These are phyloP conservation scores for Leuciscus idus DNA, from an alignment of 2,113 vertebrate species.

Conservation along the genomic window DNA sequence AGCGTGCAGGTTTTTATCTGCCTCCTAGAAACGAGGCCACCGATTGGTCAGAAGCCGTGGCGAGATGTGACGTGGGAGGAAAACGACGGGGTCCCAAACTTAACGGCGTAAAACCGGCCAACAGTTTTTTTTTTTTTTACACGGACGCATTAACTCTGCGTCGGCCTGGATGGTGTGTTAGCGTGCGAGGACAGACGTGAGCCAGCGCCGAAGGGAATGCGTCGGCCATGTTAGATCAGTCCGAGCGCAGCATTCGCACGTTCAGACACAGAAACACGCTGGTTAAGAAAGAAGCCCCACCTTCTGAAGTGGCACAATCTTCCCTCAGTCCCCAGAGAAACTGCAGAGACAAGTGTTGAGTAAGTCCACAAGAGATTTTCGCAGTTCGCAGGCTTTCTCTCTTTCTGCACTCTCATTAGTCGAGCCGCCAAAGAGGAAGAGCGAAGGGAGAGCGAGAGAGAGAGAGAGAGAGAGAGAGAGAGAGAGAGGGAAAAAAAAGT, in stretches of 20 bases:
- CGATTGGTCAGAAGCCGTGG: slow-evolving; percentile 89
- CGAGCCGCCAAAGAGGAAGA: slow-evolving; percentile 26
- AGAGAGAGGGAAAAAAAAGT: slow-evolving; percentile 70
- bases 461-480: slow-evolving; percentile 54
- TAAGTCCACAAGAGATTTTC: slow-evolving; percentile 63
- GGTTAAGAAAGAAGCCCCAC: not conserved
- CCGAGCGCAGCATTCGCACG: slow-evolving; percentile 33
- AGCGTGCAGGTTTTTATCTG: slow-evolving; percentile 70
- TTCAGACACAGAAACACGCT: slow-evolving; percentile 3
- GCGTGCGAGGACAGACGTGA: slow-evolving; percentile 49
- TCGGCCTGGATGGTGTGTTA: not conserved
- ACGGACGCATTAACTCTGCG: not conserved
- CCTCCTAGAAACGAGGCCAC: slow-evolving; percentile 70
- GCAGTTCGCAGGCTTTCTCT: slow-evolving; percentile 65
- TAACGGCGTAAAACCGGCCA: slow-evolving; percentile 68
- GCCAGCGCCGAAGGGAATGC: slow-evolving; percentile 63
- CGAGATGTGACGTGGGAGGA: slow-evolving; percentile 90
- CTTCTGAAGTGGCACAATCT: slow-evolving; percentile 6
- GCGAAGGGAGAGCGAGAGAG: not conserved
- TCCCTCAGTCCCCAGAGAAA: not conserved
- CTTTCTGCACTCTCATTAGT: slow-evolving; percentile 65
- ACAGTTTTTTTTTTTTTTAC: not conserved
- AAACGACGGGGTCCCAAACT: slow-evolving; percentile 78
- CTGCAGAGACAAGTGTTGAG: slow-evolving; percentile 10
- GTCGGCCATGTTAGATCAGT: slow-evolving; percentile 67